Percentiles rank a stretch among this genome's conserved stretches.
These are phyloP conservation scores for Scolopax mira DNA, from an alignment of 2,113 vertebrate genomes.

Conservation along the genomic window DNA sequence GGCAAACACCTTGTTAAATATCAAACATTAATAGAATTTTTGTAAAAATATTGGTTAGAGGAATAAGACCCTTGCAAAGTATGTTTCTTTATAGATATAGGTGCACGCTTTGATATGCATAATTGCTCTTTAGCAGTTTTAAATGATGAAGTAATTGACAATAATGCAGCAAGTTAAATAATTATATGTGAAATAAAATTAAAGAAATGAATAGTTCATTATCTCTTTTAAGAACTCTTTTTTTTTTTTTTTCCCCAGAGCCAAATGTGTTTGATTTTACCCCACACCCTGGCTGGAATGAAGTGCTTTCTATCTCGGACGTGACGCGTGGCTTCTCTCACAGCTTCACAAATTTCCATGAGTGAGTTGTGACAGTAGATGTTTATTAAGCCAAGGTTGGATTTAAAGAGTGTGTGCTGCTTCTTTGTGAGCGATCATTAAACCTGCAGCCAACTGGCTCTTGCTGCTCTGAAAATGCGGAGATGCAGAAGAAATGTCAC, in stretches of 20 bases:
- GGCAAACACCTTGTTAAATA: slow-evolving; percentile 8
- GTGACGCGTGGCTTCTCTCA: not conserved
- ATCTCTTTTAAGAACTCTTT: not conserved
- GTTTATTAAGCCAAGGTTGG: not conserved
- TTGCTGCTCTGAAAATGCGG: not conserved
- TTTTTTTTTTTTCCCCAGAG: not conserved
- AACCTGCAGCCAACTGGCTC: not conserved
- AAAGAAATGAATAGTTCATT: not conserved
- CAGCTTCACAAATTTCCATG: not conserved
- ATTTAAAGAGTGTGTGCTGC: not conserved
- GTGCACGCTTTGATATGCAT: not conserved
- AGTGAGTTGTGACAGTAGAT: not conserved
- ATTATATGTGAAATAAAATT: not conserved
- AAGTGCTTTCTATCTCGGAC: not conserved
- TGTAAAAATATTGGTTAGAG: not conserved
- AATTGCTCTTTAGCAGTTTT: not conserved
- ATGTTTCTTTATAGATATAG: not conserved
- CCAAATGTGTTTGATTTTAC: not conserved
- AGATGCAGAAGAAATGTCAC: not conserved
- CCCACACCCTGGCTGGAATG: not conserved
- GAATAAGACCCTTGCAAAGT: not conserved
- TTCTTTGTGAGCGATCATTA: not conserved
- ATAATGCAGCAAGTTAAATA: not conserved
- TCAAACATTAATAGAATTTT: not conserved
- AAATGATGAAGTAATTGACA: not conserved